These are phyloP conservation scores for Mesocentrotus franciscanus DNA, from an alignment of 53 echinoderm and acorn worm species.

Conservation along the genomic window DNA sequence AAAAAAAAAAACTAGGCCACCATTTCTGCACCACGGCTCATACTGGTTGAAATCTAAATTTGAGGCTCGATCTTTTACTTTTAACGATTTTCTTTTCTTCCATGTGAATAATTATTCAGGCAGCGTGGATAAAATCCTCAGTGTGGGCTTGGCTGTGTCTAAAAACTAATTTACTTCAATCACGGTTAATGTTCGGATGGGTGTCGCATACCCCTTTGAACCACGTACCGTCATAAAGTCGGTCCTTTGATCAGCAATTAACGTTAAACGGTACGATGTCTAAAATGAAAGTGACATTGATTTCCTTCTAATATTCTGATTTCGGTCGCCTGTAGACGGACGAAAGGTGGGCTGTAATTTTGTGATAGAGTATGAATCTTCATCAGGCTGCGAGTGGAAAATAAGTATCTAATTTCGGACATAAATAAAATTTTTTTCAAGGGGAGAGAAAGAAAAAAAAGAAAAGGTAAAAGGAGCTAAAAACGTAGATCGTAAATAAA, in stretches of 20 bases:
- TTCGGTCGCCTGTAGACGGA: neutral
- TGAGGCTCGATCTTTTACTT: neutral
- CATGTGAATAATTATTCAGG: neutral
- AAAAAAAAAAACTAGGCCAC: too few relatives aligned
- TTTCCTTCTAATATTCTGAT: neutral
- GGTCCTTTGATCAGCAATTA: constrained; percentile 39
- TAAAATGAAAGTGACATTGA: constrained; percentile 29
- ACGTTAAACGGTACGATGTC: constrained; percentile 15
- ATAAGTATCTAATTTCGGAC: neutral
- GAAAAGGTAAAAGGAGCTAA: neutral
- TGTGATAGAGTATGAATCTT: neutral
- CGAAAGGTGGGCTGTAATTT: constrained; percentile 7
- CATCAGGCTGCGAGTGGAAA: neutral
- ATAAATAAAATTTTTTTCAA: neutral
- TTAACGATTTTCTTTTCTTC: neutral
- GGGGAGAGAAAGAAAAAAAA: neutral
- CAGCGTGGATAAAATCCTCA: neutral
- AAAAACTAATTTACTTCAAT: constrained; percentile 36
- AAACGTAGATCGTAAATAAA: neutral
- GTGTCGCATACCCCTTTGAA: constrained; percentile 33
- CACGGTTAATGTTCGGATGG: constrained; percentile 4
- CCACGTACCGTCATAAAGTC: neutral
- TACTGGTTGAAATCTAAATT: neutral
- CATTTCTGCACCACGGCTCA: neutral
- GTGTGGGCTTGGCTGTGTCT: neutral